A percentile compares a stretch with the other conserved stretches of the same genome.
These are phyloP conservation scores for Tholera decimalis DNA, from an alignment of 2,888 invertebrate genomes.

Conservation along the genomic window DNA sequence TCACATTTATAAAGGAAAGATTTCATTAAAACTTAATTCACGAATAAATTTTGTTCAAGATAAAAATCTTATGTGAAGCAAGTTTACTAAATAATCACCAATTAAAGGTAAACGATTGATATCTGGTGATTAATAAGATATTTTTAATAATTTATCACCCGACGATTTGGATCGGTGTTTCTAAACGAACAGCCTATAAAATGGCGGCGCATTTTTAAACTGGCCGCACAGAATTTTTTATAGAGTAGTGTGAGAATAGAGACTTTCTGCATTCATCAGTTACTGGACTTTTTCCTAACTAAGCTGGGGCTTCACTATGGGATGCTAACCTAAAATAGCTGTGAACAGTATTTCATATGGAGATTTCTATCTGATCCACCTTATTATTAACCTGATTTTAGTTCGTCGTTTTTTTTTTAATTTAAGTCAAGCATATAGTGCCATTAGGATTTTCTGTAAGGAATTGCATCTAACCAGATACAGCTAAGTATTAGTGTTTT, in stretches of 20 bases:
- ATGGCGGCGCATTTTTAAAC: conserved; percentile 81
- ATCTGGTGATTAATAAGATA: conserved; percentile 87
- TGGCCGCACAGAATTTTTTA: conserved; percentile 77
- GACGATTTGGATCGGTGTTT: conserved; percentile 79
- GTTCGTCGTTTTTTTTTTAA: too few relatives aligned
- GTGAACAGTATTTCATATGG: too few relatives aligned
- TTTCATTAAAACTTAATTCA: conserved; percentile 60
- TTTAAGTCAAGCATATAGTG: too few relatives aligned
- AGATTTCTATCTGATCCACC: too few relatives aligned
- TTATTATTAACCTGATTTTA: too few relatives aligned
- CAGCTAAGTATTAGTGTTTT: too few relatives aligned
- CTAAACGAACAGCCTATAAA: conserved; percentile 73
- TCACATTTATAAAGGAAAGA: not conserved
- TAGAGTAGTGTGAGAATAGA: conserved; percentile 72
- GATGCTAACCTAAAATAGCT: too few relatives aligned
- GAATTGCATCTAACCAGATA: too few relatives aligned
- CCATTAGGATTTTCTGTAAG: too few relatives aligned
- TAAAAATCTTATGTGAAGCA: conserved; percentile 67
- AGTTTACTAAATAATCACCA: conserved; percentile 83
- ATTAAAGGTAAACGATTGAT: conserved; percentile 82
- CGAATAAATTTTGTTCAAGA: conserved; percentile 60
- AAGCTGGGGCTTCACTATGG: too few relatives aligned
- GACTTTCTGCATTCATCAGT: conserved; percentile 1
- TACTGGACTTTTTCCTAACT: too few relatives aligned
- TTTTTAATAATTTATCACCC: conserved; percentile 87